Conservation (phyloP, 2,888 invertebrate species). For the Dysmachus trigonus region DNA sequence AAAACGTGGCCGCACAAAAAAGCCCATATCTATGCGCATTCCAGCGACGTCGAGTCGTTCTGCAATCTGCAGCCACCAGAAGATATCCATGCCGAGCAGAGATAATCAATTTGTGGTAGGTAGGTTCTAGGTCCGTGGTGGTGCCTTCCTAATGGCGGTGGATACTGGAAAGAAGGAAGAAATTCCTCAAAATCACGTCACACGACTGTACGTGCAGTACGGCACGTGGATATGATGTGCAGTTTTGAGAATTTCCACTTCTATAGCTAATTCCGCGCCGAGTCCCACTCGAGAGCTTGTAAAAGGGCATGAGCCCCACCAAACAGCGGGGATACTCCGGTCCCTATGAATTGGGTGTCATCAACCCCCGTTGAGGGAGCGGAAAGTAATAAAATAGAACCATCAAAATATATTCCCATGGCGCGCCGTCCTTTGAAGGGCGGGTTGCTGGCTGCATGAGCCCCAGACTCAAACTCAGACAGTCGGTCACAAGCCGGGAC, state of each 20-base stretch:
- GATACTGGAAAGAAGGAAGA: too few species aligned
- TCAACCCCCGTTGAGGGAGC: not conserved
- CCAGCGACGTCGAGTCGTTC: not conserved
- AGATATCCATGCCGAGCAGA: not conserved
- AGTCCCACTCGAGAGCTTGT: not conserved
- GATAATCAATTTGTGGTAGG: not conserved
- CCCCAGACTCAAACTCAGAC: not conserved
- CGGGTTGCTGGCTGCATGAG: not conserved
- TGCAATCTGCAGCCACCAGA: not conserved
- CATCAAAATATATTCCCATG: not conserved
- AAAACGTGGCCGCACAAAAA: not conserved
- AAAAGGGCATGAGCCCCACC: not conserved
- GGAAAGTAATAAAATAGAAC: not conserved
- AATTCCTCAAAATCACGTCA: not conserved
- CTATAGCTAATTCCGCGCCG: not conserved
- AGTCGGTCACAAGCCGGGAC: not conserved
- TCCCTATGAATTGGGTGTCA: not conserved
- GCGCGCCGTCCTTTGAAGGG: not conserved
- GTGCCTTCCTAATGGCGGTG: not conserved
- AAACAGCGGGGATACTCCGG: not conserved
- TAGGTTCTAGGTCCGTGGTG: not conserved
- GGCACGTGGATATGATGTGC: not conserved
- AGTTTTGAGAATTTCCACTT: not conserved
- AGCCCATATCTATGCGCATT: not conserved
- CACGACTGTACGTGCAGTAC: not conserved